Conservation (phyloP, 2,888 invertebrate species). For the Adineta ricciae region DNA sequence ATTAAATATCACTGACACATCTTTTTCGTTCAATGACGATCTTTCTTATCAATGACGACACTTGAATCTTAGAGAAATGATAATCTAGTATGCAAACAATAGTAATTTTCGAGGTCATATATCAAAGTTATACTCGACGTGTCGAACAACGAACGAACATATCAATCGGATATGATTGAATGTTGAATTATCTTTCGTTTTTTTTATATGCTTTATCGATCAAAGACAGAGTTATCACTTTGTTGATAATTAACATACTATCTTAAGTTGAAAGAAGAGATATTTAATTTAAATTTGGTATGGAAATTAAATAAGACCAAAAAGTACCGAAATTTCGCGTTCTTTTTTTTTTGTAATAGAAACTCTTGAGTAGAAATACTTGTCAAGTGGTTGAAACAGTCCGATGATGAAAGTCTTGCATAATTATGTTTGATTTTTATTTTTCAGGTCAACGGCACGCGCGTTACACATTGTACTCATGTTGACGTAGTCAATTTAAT, state of each 20-base stretch:
- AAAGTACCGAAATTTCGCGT: neutral
- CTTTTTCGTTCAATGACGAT: neutral
- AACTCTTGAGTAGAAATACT: too few species aligned
- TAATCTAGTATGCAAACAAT: neutral
- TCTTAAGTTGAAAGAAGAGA: neutral
- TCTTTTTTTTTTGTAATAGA: neutral
- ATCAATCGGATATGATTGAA: neutral
- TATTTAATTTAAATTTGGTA: neutral
- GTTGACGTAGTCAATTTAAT: constrained; percentile 88
- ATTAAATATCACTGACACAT: neutral
- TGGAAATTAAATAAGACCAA: neutral
- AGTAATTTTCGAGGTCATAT: neutral
- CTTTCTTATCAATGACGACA: neutral
- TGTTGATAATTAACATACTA: neutral
- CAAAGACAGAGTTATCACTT: neutral
- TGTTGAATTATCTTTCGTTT: neutral
- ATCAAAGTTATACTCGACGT: neutral
- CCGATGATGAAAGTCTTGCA: too few species aligned
- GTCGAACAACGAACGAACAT: too few species aligned
- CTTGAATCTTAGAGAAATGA: neutral
- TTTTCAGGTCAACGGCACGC: constrained; percentile 74
- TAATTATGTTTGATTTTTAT: neutral
- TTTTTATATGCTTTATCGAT: neutral
- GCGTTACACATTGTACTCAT: constrained; percentile 80
- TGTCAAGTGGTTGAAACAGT: too few species aligned